Conservation (phyloP, 2,113 vertebrate genomes). For the Corydoras maculifer region DNA sequence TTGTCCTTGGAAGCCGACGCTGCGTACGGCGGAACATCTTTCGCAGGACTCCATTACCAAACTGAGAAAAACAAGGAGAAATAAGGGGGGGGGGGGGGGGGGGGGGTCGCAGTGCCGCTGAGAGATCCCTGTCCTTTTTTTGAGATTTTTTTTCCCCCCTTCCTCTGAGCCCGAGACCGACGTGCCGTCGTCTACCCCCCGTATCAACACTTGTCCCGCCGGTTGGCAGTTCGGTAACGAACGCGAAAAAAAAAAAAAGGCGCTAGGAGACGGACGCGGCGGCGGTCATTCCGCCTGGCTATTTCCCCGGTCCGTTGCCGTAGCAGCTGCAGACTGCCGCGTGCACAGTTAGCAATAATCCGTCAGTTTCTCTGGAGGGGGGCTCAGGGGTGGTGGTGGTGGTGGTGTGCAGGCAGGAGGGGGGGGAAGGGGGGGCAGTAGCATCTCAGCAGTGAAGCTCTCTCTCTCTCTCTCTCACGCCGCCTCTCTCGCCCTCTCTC, state of each 20-base stretch:
- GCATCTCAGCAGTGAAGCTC: slow-evolving; percentile 57
- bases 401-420: slow-evolving; percentile 40
- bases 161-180: slow-evolving; percentile 56
- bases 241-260: slow-evolving; percentile 56
- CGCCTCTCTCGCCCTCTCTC: slow-evolving; percentile 21
- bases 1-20: slow-evolving; percentile 71
- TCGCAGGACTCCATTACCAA: slow-evolving; percentile 62
- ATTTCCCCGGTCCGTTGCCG: slow-evolving; percentile 69
- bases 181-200: slow-evolving; percentile 32
- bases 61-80: slow-evolving; percentile 43
- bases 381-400: slow-evolving; percentile 42
- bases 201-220: slow-evolving; percentile 48
- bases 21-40: slow-evolving; percentile 57
- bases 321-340: slow-evolving; percentile 75
- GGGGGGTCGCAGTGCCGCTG: background rate
- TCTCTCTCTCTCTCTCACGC: slow-evolving; percentile 29
- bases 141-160: slow-evolving; percentile 35
- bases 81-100: slow-evolving; percentile 19
- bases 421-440: slow-evolving; percentile 53
- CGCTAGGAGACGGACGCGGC: slow-evolving; percentile 67
- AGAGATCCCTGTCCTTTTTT: slow-evolving; percentile 23
- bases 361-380: slow-evolving; percentile 71
- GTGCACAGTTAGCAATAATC: slow-evolving; percentile 77
- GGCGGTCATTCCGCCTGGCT: slow-evolving; percentile 62
- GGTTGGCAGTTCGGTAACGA: slow-evolving; percentile 67